These are phyloP conservation scores for Ctenodactylus gundi DNA, from an alignment of 2,113 vertebrate species.

Conservation along the genomic window DNA sequence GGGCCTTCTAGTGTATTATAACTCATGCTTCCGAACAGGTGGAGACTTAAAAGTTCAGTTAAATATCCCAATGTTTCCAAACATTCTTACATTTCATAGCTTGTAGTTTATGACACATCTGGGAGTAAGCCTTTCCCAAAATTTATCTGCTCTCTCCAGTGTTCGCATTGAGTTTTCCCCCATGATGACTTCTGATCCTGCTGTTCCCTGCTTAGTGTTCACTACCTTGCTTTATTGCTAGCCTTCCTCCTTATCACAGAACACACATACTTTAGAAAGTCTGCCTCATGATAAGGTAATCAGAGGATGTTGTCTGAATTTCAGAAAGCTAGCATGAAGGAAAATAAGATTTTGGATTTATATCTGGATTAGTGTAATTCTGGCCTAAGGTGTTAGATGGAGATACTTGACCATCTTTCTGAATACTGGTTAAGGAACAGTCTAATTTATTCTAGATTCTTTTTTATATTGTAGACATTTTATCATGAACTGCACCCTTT, in stretches of 20 bases:
- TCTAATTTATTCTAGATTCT: neutral
- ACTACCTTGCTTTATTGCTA: neutral
- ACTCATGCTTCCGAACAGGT: neutral
- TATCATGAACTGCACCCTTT: neutral
- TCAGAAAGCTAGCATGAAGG: neutral
- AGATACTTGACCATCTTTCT: neutral
- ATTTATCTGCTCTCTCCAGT: neutral
- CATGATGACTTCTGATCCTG: neutral
- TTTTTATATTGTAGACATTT: neutral
- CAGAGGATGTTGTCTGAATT: neutral
- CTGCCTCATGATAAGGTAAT: neutral
- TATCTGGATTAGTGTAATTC: neutral
- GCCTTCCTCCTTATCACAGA: neutral
- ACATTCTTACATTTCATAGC: conserved; percentile 3
- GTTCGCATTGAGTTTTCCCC: neutral
- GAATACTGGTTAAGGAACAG: neutral
- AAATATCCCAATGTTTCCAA: conserved; percentile 27
- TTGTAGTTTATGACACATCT: neutral
- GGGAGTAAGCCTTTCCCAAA: conserved; percentile 10
- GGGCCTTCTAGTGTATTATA: neutral
- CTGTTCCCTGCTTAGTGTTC: neutral
- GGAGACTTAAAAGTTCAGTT: neutral
- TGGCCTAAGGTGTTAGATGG: neutral
- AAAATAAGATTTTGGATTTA: neutral
- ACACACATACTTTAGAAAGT: neutral